These are phyloP conservation scores for Dioctria rufipes DNA, from an alignment of 2,888 invertebrate species.

Conservation along the genomic window DNA sequence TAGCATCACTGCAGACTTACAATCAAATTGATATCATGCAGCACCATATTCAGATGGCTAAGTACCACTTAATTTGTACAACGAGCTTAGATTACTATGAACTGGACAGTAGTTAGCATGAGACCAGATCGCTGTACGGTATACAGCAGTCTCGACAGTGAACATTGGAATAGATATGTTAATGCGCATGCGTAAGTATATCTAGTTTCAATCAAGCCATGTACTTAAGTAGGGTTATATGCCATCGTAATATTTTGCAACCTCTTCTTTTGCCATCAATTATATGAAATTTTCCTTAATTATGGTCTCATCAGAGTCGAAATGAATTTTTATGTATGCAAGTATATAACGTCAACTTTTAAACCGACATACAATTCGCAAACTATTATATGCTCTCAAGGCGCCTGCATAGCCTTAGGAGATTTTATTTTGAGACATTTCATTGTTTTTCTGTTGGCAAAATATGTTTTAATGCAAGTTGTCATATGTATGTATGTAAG, in stretches of 20 bases:
- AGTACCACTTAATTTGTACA: conserved; percentile 48
- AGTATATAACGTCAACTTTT: not conserved
- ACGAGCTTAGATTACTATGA: conserved; percentile 47
- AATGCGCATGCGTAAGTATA: conserved; percentile 15
- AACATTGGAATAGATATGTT: conserved; percentile 22
- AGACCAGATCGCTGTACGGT: not conserved
- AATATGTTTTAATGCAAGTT: too few relatives aligned
- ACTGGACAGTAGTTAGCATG: conserved; percentile 27
- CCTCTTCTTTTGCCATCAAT: conserved; percentile 30
- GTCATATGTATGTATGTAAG: too few relatives aligned
- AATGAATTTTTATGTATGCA: conserved; percentile 15
- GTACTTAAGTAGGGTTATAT: not conserved
- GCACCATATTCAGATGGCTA: conserved; percentile 37
- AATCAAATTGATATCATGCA: conserved; percentile 44
- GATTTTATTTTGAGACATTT: not conserved
- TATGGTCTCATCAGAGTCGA: conserved; percentile 7
- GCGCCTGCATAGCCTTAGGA: not conserved
- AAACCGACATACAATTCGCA: not conserved
- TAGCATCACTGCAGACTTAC: conserved; percentile 18
- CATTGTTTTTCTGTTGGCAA: too few relatives aligned
- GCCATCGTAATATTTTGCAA: conserved; percentile 4
- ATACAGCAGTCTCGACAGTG: not conserved
- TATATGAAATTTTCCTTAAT: conserved; percentile 14
- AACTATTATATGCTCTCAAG: too few relatives aligned
- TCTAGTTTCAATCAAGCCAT: conserved; percentile 20